A percentile compares a stretch with the other conserved stretches of the same genome.
These are phyloP conservation scores for Tychaedon coryphoeus DNA, from an alignment of 2,113 vertebrate genomes.

Conservation along the genomic window DNA sequence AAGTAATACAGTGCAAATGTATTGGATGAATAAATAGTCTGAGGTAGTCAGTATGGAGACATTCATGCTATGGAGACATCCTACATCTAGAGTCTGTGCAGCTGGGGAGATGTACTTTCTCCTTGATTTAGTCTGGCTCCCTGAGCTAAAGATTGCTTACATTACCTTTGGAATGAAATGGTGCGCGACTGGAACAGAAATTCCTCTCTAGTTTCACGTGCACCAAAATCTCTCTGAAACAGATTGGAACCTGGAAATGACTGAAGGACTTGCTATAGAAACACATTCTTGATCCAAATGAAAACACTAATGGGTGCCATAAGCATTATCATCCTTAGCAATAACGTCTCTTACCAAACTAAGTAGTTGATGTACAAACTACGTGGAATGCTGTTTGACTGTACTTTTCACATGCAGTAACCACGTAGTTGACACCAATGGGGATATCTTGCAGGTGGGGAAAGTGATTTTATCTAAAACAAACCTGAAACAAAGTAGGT, in stretches of 20 bases:
- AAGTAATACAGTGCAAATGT: background rate
- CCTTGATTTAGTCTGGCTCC: background rate
- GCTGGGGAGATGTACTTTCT: background rate
- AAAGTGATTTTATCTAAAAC: background rate
- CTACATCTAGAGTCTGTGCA: fast-evolving
- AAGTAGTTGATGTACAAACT: background rate
- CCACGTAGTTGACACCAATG: background rate
- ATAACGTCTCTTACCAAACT: background rate
- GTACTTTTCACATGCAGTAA: background rate
- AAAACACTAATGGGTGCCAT: background rate
- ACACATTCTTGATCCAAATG: background rate
- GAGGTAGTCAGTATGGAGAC: background rate
- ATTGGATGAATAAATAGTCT: background rate
- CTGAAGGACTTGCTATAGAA: background rate
- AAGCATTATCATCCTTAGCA: background rate
- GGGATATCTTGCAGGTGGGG: background rate
- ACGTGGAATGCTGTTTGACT: background rate
- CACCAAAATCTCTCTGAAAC: background rate
- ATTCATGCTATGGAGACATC: too few relatives aligned
- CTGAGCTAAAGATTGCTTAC: background rate
- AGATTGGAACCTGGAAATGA: background rate
- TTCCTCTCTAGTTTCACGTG: background rate
- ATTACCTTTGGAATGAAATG: background rate
- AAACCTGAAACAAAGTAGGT: background rate
- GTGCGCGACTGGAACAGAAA: background rate